Evolutionary conservation across 1,140 invertebrate species (phyloP).

Genomic region (Saccostrea glomerata): DNA sequence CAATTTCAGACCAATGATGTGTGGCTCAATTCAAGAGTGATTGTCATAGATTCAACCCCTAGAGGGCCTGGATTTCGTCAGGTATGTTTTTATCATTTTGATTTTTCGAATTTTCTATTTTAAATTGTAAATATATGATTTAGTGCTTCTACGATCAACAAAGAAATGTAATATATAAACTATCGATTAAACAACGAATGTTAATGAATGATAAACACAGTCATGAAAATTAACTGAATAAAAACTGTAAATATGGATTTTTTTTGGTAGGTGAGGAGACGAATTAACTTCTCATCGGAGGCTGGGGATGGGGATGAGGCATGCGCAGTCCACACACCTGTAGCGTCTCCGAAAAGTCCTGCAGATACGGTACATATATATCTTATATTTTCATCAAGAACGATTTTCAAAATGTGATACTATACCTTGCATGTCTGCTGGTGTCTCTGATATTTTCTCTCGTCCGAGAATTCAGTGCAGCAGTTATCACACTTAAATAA

Average conservation of each 20-base stretch:
- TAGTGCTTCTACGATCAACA: background rate
- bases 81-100: background rate
- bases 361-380: too few species aligned
- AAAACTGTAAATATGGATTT: background rate
- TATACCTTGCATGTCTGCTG: too few species aligned
- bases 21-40: background rate
- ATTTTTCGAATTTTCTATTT: slow-evolving; percentile 4
- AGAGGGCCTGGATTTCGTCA: background rate
- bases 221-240: background rate
- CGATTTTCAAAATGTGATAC: too few species aligned
- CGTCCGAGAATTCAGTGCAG: too few species aligned
- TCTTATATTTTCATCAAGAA: too few species aligned
- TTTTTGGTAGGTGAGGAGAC: background rate
- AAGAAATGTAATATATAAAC: slow-evolving; percentile 11
- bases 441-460: too few species aligned
- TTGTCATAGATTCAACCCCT: background rate
- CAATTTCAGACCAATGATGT: slow-evolving; percentile 1
- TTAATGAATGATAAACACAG: slow-evolving; percentile 13
- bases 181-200: slow-evolving; percentile 5
- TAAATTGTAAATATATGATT: background rate
- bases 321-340: too few species aligned
- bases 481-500: too few species aligned
- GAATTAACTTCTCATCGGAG: too few species aligned
- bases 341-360: too few species aligned
- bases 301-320: too few species aligned